Evolutionary conservation across 2,888 invertebrate species (phyloP).

Genomic region (Lathronympha strigana): DNA sequence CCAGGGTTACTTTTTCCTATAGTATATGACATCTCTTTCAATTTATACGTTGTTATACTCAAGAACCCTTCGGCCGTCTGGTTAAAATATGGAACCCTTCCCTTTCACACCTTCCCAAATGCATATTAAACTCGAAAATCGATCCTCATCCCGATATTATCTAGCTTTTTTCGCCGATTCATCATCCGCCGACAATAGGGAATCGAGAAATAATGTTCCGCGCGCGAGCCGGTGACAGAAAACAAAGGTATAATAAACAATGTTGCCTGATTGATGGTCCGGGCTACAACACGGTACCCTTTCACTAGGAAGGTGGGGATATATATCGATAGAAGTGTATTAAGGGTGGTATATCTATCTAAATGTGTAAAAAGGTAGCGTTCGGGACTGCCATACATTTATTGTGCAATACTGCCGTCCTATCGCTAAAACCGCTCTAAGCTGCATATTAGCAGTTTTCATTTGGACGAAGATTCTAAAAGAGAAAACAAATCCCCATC

Average conservation of each 20-base stretch:
- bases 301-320: not conserved
- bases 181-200: constrained; percentile 39
- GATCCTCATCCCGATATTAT: constrained; percentile 33
- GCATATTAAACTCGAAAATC: constrained; percentile 21
- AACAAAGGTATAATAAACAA: constrained; percentile 40
- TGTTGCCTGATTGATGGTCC: constrained; percentile 35
- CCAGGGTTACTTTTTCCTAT: no score
- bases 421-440: no score
- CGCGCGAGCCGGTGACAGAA: constrained; percentile 34
- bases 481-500: no score
- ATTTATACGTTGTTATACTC: no score
- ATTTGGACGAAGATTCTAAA: no score
- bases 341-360: no score
- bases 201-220: constrained; percentile 39
- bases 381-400: no score
- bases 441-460: no score
- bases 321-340: not conserved
- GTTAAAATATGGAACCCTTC: not conserved
- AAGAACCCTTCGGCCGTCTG: no score
- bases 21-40: no score
- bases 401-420: no score
- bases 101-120: not conserved
- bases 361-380: no score
- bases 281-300: constrained; percentile 22
- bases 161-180: constrained; percentile 34